Evolutionary conservation across 1,140 invertebrate species (phyloP), one percentile per base, ranked within the genome.

Genomic region (Vanessa tameamea): DNA sequence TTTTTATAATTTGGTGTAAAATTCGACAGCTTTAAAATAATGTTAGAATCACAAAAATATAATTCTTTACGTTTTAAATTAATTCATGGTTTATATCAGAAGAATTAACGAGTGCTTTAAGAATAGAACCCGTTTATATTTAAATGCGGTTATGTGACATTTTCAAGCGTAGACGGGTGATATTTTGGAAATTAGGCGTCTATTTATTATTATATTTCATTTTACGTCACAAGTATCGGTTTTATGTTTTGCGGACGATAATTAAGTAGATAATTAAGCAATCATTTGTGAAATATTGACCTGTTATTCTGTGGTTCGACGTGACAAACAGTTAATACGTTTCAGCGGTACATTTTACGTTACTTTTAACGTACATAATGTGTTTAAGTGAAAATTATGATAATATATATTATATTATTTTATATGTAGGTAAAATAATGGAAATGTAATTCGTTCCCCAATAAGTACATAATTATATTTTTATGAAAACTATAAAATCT

Each of bases 251-350:
- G 84, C 69, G 81, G 78, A 64, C 77, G 61, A 68, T 77, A 84
- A 88, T 86, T 86, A 81, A 78, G 78, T 80, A 79, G 69, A 80
- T 84, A 86, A 87, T 88, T 84, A 80, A 84, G 76, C 78, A 77
- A 70, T 77, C 77, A 80, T 80, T 78, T 77, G 75, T 47, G 63
- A 75, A 78, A 64, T 50, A 69, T 43, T 72, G 31, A 57, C 37
- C 69, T 64, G 68, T 74, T 76, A 74, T 76, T 78, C 68, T 73
- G 73, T 59, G 73, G 73, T 72, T 26, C 57, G 26, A 43, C 48
- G 69, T 66, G 64, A 72, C 74, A 76, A 71, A 72, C 57, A 63
- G 69, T 67, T 76, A 80, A 82, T 79, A 66, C 70, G 71, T 76
- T 79, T 79, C 47, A 50, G 59, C 65, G 47, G 73, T 55, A 47